A percentile compares a stretch with the other conserved stretches of the same genome.
Evolutionary conservation across 1,140 invertebrate genomes (phyloP).

Genomic region (Hylaeus anthracinus): DNA sequence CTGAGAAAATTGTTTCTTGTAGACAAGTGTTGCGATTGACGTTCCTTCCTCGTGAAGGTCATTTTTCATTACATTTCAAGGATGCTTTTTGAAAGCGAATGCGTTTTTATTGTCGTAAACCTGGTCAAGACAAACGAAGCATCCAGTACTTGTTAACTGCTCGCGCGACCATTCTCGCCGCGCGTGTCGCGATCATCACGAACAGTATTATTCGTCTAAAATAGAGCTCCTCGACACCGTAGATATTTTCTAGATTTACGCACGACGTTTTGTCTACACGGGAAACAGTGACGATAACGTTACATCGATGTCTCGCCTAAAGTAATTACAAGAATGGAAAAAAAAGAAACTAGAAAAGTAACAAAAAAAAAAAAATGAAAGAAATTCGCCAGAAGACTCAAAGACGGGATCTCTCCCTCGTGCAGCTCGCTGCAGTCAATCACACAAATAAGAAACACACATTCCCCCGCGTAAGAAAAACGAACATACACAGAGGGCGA

Average conservation of each 20-base stretch:
- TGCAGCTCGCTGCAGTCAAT: not conserved
- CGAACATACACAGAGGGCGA: not conserved
- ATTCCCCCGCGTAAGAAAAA: not conserved
- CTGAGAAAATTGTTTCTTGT: no score
- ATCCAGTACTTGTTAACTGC: not conserved
- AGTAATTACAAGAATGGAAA: not conserved
- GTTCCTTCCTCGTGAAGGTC: no score
- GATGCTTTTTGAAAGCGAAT: no score
- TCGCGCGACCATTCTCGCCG: not conserved
- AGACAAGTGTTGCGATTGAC: no score
- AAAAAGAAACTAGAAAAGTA: not conserved
- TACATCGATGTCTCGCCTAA: conserved; percentile 46
- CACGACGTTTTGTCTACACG: conserved; percentile 1
- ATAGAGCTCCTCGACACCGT: conserved; percentile 15
- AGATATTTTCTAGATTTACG: conserved; percentile 27
- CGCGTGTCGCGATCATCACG: not conserved
- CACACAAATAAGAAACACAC: not conserved
- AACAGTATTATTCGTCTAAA: conserved; percentile 43
- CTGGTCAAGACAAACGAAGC: not conserved
- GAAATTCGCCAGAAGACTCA: not conserved
- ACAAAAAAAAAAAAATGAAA: not conserved
- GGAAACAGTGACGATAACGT: conserved; percentile 5
- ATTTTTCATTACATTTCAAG: no score
- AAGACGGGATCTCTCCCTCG: not conserved
- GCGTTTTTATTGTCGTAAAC: not conserved